Base-by-base conservation (phyloP, 2,797 vertebrate genomes). In the Menidia menidia region DNA sequence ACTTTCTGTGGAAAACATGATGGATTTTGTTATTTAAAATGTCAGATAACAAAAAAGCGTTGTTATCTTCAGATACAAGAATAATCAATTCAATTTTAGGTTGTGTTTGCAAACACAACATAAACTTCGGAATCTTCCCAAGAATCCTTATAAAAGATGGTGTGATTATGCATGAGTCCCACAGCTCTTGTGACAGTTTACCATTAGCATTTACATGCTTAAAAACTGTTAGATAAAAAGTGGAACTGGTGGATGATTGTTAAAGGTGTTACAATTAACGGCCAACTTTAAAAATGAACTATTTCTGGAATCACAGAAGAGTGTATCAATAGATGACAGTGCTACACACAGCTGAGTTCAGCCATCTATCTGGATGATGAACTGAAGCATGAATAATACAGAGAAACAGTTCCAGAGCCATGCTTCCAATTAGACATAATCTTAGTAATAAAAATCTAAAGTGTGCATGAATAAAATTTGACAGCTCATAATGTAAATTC, bases 361-460 rank as follows among this genome's bases (percentile, higher is more conserved):
- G 43, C 48, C 2, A 50, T 50, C n/a, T 32, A 51, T 47, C 55
- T 13, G 25, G 35, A 55, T 59, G 47, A 41, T 18, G 47, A 25
- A 25, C 48, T 51, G 48, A 19, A 31, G 30, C 13, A 42, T 43
- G 31, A 60, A 68, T 19, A 42, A 67, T 19, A 32, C 45, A 35
- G 50, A 60, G 30, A 32, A 52, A 33, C 47, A 5, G 25, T 64
- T 64, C 5, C 16, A 3, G n/a, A 51, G 35, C 10, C 12, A 14
- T 57, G n/a, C 4, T 60, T 76, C 43, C 19, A 54, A 45, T 41
- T 63, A 18, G 16, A 4, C 32, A 35, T 33, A 54, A 33, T 64
- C n/a, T 33, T 11, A 18, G 8, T 32, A 53, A 45, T 69, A 68
- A 48, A 68, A 60, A n/a, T 50, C 6, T 19, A 10, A 59, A 12